Evolutionary conservation across 2,888 invertebrate species (phyloP), one percentile per base, ranked within the genome.

Genomic region (Tetragonisca angustula): DNA sequence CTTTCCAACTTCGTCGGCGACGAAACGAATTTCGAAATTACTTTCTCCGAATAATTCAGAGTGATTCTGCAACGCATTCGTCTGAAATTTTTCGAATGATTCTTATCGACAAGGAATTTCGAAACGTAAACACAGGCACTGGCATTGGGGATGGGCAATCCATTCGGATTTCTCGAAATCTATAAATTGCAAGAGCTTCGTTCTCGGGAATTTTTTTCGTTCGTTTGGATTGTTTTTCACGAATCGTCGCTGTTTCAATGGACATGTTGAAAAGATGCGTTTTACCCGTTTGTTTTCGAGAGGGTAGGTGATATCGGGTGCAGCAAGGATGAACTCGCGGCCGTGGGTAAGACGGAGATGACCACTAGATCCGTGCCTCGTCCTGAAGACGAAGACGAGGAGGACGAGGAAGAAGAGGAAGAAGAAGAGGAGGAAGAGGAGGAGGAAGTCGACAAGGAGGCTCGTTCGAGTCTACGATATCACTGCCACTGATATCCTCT

Each of bases 321-420:
- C 59, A 56, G 43, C 64, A 82, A 78, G 83, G 83, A 91, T 91
- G 92, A 90, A 86, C 88, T 87, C 84, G 88, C 84, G 87, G 89
- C 84, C 87, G 84, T 90, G 87, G 86, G 89, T 88, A 87, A 90
- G 84, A 89, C 89, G 90, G 91, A 91, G 92, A 91, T 92, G 92
- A 92, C 92, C 91, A 90, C 79, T 85, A 90, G 90, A 89, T 91
- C 84, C 89, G 91, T 91, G 91, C 90, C 91, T 91, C 92, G 91
- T 91, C 91, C 91, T 87, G 89, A 89, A 91, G 90, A 90, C 91
- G 91, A 89, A 87, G 89, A 89, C 91, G 91, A 91, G 90, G 91
- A 91, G 89, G 87, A 89, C 89, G 91, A 91, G 88, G 90, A 89
- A 87, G 89, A 86, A 85, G 88, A 89, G 88, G 89, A 87, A 83